Evolutionary conservation across 2,888 invertebrate species (phyloP), one percentile per base, ranked within the genome.

Genomic region (Girardia tigrina): DNA sequence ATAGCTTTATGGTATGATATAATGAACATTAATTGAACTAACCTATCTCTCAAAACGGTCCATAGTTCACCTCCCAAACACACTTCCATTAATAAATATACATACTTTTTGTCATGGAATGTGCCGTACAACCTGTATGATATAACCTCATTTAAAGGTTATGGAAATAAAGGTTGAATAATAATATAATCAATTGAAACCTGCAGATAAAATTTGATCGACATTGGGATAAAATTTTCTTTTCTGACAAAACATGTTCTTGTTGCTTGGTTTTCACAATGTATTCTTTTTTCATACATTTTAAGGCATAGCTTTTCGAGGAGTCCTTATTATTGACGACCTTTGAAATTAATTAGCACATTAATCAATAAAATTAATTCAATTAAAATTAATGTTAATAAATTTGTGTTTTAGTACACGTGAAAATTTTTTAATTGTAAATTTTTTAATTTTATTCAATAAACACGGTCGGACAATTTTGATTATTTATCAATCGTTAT

Each of bases 51-150:
- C 78, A 94, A 87, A n/a, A 93, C 89, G 0, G 92, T 91, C 91
- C 93, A 95, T 14, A 94, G 88, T 83, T 94, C 94, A 0, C 94
- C 94, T 0, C 94, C 94, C 74, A 95, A 87, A 80, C 94, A 92
- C 0, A 90, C 90, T 85, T 95, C 95, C 90, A 94, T 90, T 72
- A 95, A 85, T 86, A 94, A 92, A 83, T 94, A 95, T 0, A 95
- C 89, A 83, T 90, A 93, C 82, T 92, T 93, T 77, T 88, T 88
- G 84, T 95, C 94, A 81, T 90, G 90, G 84, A 90, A 94, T 0
- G 94, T 95, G 80, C 89, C 89, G 84, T 90, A 92, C 77, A 94
- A 86, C 82, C 92, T 92, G 82, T 78, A 84, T 78, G 73, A 72
- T 74, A 78, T 77, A 28, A 20, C n/a, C n/a, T 2, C n/a, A 56